Percentiles rank a stretch among this genome's conserved stretches.
These are phyloP conservation scores for Liasis olivaceus DNA, from an alignment of 2,797 vertebrate species.

Conservation along the genomic window DNA sequence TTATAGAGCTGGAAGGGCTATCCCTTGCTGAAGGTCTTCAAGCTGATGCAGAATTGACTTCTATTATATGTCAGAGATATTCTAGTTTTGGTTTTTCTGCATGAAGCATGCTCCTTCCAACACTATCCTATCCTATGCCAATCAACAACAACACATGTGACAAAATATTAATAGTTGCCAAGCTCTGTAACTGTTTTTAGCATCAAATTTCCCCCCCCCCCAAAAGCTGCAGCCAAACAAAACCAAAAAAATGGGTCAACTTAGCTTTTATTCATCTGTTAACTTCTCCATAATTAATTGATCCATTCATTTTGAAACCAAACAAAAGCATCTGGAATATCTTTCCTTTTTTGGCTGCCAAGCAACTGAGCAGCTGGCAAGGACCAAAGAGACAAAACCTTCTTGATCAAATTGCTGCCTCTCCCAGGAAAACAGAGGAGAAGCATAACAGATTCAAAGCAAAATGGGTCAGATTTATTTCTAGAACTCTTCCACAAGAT, in stretches of 20 bases:
- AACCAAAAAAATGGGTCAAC: slow-evolving; percentile 1
- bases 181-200: background rate
- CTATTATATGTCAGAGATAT: background rate
- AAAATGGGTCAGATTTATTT: slow-evolving; percentile 24
- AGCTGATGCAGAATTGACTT: background rate
- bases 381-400: background rate
- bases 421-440: background rate
- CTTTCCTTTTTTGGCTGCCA: background rate
- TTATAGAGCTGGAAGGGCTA: no score
- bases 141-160: background rate
- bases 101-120: background rate
- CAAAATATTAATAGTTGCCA: slow-evolving; percentile 11
- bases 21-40: background rate
- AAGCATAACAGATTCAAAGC: slow-evolving; percentile 13
- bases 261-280: slow-evolving; percentile 19
- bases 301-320: slow-evolving; percentile 4
- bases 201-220: background rate
- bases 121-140: background rate
- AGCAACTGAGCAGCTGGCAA: slow-evolving; percentile 14
- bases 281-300: slow-evolving; percentile 23
- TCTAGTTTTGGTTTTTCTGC: background rate
- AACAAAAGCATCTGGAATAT: slow-evolving; percentile 20
- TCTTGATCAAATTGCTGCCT: slow-evolving; percentile 5
- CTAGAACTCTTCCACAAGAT: background rate
- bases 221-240: slow-evolving; percentile 39